A percentile compares a stretch with the other conserved stretches of the same genome.
Evolutionary conservation across 2,888 invertebrate genomes (phyloP).

Genomic region (Pristionchus fissidentatus): DNA sequence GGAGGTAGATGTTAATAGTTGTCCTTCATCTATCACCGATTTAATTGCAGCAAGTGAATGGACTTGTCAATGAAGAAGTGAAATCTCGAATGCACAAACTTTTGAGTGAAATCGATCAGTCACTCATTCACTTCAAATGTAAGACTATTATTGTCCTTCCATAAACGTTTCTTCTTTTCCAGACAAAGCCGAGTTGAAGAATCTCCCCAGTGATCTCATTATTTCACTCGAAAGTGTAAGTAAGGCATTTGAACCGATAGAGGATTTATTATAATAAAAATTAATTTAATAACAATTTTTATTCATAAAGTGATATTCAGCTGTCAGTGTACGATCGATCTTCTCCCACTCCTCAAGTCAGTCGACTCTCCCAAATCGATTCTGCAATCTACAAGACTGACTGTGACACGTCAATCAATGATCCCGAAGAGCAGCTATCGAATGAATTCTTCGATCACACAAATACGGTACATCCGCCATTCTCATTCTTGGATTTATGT

Average conservation of each 20-base stretch:
- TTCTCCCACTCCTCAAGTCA: constrained; percentile 5
- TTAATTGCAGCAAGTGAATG: background rate
- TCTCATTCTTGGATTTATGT: background rate
- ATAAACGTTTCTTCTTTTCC: background rate
- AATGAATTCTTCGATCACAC: background rate
- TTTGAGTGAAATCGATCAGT: background rate
- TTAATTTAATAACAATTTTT: background rate
- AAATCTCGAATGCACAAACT: constrained; percentile 8
- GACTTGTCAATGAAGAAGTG: constrained; percentile 7
- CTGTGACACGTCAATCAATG: background rate
- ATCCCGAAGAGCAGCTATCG: background rate
- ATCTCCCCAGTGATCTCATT: constrained; percentile 5
- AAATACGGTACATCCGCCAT: background rate
- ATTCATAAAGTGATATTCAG: background rate
- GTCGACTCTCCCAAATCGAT: constrained; percentile 9
- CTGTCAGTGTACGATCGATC: constrained; percentile 8
- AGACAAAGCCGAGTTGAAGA: constrained; percentile 22
- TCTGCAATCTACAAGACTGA: constrained; percentile 1
- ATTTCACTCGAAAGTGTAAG: background rate
- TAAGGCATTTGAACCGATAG: background rate
- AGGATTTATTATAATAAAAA: background rate
- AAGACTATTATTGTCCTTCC: background rate
- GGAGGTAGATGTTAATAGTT: background rate
- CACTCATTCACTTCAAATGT: background rate
- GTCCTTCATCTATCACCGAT: background rate